Evolutionary conservation across 2,888 invertebrate species (phyloP), one percentile per base, ranked within the genome.

Genomic region (Rhorus exstirpatorius): DNA sequence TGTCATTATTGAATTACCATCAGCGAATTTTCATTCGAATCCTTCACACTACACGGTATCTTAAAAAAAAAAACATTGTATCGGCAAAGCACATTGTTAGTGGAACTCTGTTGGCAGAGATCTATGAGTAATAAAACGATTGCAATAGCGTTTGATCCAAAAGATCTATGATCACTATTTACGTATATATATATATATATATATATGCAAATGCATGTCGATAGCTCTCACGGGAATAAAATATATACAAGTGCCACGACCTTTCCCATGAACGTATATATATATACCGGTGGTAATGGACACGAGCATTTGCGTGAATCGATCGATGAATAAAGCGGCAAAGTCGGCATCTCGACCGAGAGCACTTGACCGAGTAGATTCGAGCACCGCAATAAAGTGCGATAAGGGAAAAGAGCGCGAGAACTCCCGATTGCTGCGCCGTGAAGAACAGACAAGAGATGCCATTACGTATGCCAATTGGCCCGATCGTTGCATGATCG

Each of bases 321-420:
- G 53, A 63, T 61, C 61, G 53, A 55, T 49, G 70, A 26, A 61
- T 51, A 38, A 74, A 68, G 26, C 67, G 17, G 60, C 77, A 68
- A 77, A 68, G 77, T 72, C 77, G 77, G 72, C 67, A 72, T 71
- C 79, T 76, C 78, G 70, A 77, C 68, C 68, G 38, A 8, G 72
- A 74, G 76, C 79, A 81, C 83, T 84, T 85, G 83, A 83, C 84
- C 84, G 78, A 80, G 49, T 49, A 21, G 74, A 82, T 83, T 79
- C 61, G 44, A 76, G 80, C 74, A 74, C 67, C 82, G 83, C 71
- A 80, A 72, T 67, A 76, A 55, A 51, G 77, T 65, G 51, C 58
- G 75, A 85, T 77, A 79, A 79, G 53, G 71, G 17, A 12, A 58
- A 55, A 21, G 31, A 26, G 31, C 55, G 17, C 21, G 35, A n/a